Base-by-base conservation (phyloP, 2,888 invertebrate genomes). In the Epinotia bilunana region DNA sequence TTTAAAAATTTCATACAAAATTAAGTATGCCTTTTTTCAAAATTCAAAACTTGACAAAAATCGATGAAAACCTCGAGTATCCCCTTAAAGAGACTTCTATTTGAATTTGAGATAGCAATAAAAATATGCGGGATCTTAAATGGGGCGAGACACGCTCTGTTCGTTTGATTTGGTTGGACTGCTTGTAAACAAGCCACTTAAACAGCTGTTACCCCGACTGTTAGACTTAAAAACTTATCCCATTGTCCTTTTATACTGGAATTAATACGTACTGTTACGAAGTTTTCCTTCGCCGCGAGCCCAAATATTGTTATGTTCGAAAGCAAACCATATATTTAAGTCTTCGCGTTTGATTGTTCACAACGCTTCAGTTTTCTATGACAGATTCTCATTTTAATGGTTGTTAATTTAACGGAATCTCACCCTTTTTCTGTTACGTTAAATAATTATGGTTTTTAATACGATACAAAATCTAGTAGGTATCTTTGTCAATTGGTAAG, bases 141-240 rank as follows among this genome's bases (percentile, higher is more conserved):
- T 28, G 57, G 57, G 18, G 43, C 57, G 18, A 74, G 63, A 64
- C 63, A 64, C 49, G 69, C 55, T 49, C 39, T 43, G n/a, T 55
- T 53, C 58, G n/a, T 69, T 57, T 49, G 33, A 63, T 69, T 18
- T 63, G 62, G 39, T 49, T 46, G 28, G 63, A 58, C 57, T 49
- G 46, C 46, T 62, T 73, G 74, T 74, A 74, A 74, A 70, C 74
- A 74, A 74, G 39, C 64, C 58, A 58, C 69, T 74, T 70, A 53
- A 74, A 64, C 69, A 74, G 64, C 74, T 74, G 74, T 60, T 74
- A 13, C 33, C 55, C 71, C 43, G 18, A 63, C 71, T 62, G 53
- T 20, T n/a, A 12, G 57, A 43, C 28, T 57, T 63, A 43, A 74
- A 74, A 74, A 74, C 70, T 74, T 74, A 58, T 16, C 39, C 63